These are phyloP conservation scores for Magallana angulata DNA, from an alignment of 1,140 invertebrate species.

Conservation along the genomic window DNA sequence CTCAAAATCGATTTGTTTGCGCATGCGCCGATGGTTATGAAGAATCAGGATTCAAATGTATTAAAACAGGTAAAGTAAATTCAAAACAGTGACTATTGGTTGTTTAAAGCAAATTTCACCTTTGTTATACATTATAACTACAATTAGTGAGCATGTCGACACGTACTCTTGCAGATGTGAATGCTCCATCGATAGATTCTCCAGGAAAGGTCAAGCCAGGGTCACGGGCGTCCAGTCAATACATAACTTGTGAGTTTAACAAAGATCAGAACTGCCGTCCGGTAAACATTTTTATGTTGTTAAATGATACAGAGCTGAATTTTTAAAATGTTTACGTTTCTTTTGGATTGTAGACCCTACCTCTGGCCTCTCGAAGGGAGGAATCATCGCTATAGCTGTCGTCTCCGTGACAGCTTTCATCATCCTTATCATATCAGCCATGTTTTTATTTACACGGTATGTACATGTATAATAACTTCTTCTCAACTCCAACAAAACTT, in stretches of 20 bases:
- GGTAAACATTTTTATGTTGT: no score
- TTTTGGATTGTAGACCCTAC: constrained; percentile 13
- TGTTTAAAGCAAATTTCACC: neutral
- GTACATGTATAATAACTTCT: neutral
- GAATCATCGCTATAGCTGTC: constrained; percentile 47
- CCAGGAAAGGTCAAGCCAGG: neutral
- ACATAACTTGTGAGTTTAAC: neutral
- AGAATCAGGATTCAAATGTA: constrained; percentile 86
- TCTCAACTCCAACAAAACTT: no score
- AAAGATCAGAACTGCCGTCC: neutral
- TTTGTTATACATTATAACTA: neutral
- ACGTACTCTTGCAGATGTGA: neutral
- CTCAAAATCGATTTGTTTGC: constrained; percentile 84
- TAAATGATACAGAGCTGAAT: no score
- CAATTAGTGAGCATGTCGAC: no score
- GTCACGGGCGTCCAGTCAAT: neutral
- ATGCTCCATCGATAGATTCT: neutral
- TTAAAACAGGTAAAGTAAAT: constrained; percentile 82
- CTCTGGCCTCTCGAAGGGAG: constrained; percentile 25
- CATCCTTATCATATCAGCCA: constrained; percentile 32
- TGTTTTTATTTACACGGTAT: constrained; percentile 50
- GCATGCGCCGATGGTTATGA: constrained; percentile 89
- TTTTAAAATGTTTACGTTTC: neutral
- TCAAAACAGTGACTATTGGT: neutral
- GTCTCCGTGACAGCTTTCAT: constrained; percentile 13